A percentile compares a stretch with the other conserved stretches of the same genome.
Evolutionary conservation across 2,113 vertebrate genomes (phyloP).

Genomic region (rabbit (Oryctolagus cuniculus)): mOryCun1.1 NC_091445.1:82347501-82348000

Average conservation of each 20-base stretch:
- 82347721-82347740: neutral
- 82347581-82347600: constrained; percentile 19
- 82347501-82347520: neutral
- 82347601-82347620: neutral
- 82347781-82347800: neutral
- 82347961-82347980: neutral
- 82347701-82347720: neutral
- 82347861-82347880: neutral
- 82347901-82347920: neutral
- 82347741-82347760: neutral
- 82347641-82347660: neutral
- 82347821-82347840: constrained; percentile 15
- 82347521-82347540: neutral
- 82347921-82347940: neutral
- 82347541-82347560: neutral
- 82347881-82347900: constrained; percentile 39
- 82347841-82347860: constrained; percentile 33
- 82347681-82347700: no score
- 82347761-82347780: neutral
- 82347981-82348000: neutral
- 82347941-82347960: neutral
- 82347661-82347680: neutral
- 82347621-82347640: neutral
- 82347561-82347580: neutral
- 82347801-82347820: neutral